Conservation (phyloP, 2,888 invertebrate species). For the Chymomyza amoena region DNA sequence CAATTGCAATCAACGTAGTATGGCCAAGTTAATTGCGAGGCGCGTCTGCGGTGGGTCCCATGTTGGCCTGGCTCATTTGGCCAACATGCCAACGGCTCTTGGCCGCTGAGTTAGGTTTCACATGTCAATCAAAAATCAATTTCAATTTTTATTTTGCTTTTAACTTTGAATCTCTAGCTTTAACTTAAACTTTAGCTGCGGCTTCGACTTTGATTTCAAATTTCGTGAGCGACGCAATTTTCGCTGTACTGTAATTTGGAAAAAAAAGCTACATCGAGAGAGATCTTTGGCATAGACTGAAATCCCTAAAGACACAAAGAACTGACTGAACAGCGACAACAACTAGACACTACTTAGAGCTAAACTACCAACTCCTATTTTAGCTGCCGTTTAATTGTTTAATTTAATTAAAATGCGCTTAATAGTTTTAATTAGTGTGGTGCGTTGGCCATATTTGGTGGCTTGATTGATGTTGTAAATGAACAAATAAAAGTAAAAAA, state of each 20-base stretch:
- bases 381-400: slow-evolving; percentile 62
- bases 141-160: slow-evolving; percentile 28
- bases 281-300: slow-evolving; percentile 20
- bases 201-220: not conserved
- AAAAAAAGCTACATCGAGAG: not conserved
- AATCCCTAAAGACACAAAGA: slow-evolving; percentile 38
- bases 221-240: slow-evolving; percentile 50
- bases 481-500: not conserved
- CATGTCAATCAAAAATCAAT: slow-evolving; percentile 73
- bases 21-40: not conserved
- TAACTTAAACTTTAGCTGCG: not conserved
- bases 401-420: slow-evolving; percentile 68
- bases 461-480: slow-evolving; percentile 4
- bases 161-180: not conserved
- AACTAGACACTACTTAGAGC: not conserved
- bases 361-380: slow-evolving; percentile 41
- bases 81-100: slow-evolving; percentile 45
- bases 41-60: not conserved
- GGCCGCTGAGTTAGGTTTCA: slow-evolving; percentile 60
- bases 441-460: not conserved
- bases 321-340: not conserved
- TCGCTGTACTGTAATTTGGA: slow-evolving; percentile 45
- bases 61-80: not conserved
- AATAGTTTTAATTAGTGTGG: slow-evolving; percentile 62
- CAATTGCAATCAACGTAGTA: not conserved